Percentiles rank a stretch among this genome's conserved stretches.
These are phyloP conservation scores for Cephalotes varians DNA, from an alignment of 2,888 invertebrate species.

Conservation along the genomic window DNA sequence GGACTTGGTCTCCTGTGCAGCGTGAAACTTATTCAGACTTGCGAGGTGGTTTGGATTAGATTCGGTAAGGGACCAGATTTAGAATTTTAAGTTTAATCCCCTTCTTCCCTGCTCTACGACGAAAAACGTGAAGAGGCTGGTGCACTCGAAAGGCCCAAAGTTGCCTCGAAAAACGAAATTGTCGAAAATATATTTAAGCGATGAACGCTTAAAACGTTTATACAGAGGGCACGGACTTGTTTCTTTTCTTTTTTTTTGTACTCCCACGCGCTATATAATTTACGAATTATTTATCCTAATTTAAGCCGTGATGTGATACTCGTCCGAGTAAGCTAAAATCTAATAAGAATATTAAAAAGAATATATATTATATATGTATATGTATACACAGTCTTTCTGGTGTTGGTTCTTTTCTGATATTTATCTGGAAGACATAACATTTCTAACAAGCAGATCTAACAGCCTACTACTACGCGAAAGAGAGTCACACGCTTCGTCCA, in stretches of 20 bases:
- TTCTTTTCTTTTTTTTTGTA: constrained; percentile 40
- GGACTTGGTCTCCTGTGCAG: constrained; percentile 58
- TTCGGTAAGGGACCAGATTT: constrained; percentile 75
- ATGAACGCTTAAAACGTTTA: constrained; percentile 54
- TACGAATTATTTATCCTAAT: constrained; percentile 75
- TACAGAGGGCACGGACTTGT: constrained; percentile 59
- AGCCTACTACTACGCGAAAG: constrained; percentile 74
- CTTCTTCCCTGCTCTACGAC: not conserved
- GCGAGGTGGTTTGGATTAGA: constrained; percentile 58
- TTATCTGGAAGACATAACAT: constrained; percentile 81
- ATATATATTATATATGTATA: constrained; percentile 48
- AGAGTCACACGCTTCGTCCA: constrained; percentile 72
- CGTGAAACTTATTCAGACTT: constrained; percentile 58
- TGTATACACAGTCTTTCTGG: constrained; percentile 80
- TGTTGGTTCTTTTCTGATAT: constrained; percentile 83
- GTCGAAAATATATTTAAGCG: constrained; percentile 63
- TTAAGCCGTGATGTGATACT: constrained; percentile 72
- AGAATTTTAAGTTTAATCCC: constrained; percentile 68
- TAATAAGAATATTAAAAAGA: constrained; percentile 63
- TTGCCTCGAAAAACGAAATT: constrained; percentile 41
- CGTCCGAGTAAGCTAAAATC: constrained; percentile 66
- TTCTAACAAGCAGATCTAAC: constrained; percentile 83
- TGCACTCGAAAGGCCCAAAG: not conserved
- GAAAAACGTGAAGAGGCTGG: constrained; percentile 20
- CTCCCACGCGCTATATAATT: constrained; percentile 58